Base-by-base conservation (phyloP, 2,888 invertebrate genomes). In the Rhagonycha lutea region DNA sequence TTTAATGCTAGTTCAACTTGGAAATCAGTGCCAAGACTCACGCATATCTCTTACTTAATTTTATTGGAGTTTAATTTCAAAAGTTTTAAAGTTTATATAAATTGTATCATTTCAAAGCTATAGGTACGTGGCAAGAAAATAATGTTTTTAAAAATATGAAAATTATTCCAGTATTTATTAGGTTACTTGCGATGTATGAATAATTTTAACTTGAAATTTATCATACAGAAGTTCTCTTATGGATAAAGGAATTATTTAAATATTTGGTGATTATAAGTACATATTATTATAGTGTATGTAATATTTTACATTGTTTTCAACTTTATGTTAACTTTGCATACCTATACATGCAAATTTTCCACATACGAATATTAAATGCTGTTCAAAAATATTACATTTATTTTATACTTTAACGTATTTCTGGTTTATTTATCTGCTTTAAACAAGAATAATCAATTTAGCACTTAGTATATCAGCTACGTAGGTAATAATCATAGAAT, bases 281-380 rank as follows among this genome's bases (percentile, higher is more conserved):
- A 63, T 63, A 18, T 63, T 63, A 18, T 63, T 63, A 24, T n/a
- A 24, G 24, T 23, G 63, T 24, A 63, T 63, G 63, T 3, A 63
- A 24, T 62, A 24, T 65, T 60, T n/a, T 60, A 24, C 72, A 72
- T 72, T 72, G 63, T 67, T 72, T 32, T 67, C 63, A 72, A 72
- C 63, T 72, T 72, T 70, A 14, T 47, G 12, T 47, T 47, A 47
- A 47, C 7, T 47, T 47, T n/a, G n/a, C n/a, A n/a, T 47, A 32
- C 12, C 7, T n/a, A 47, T 47, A 47, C 73, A 73, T 73, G 76
- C 76, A 70, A 76, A 70, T 76, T 76, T 71, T 63, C 28, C 76
- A 23, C 70, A 47, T 73, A 73, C 67, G 76, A 60, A 12, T 32
- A 67, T 68, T 62, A 72, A n/a, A 67, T 61, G 14, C 12, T 47